Evolutionary conservation across 2,113 vertebrate species (phyloP).

Genomic region (Galemys pyrenaicus): DNA sequence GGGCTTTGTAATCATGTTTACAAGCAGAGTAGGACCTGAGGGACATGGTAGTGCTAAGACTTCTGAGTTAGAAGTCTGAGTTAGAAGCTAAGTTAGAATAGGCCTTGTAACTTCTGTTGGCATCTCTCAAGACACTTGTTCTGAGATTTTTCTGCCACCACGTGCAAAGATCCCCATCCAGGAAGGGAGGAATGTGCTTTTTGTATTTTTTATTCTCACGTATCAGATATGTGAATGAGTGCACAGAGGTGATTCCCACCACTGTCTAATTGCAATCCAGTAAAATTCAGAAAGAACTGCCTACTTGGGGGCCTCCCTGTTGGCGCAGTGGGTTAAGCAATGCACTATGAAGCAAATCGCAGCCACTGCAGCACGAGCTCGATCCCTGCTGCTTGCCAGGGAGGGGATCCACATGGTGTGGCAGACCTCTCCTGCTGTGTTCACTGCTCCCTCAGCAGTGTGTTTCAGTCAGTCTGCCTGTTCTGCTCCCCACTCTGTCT

Average conservation of each 20-base stretch:
- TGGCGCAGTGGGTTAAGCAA: no score
- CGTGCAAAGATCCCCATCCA: not conserved
- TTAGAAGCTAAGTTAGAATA: not conserved
- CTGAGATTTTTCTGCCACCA: not conserved
- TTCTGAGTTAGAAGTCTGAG: no score
- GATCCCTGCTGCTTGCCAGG: no score
- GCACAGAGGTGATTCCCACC: not conserved
- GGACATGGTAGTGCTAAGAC: no score
- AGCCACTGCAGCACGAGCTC: no score
- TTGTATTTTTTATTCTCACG: not conserved
- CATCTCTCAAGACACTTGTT: not conserved
- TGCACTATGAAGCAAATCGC: no score
- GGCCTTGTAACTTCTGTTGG: not conserved
- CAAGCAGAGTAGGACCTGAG: not conserved
- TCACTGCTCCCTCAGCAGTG: no score
- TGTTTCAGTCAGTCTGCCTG: no score
- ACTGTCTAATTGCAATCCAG: not conserved
- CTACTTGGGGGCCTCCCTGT: no score
- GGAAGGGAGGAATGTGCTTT: accelerated
- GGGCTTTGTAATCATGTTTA: not conserved
- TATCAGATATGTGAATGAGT: not conserved
- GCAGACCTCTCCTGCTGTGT: no score
- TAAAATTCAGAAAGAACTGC: not conserved
- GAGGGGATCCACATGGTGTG: no score
- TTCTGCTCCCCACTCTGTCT: no score